These are phyloP conservation scores for Synergus umbraculus DNA, from an alignment of 2,888 invertebrate genomes.

Conservation along the genomic window DNA sequence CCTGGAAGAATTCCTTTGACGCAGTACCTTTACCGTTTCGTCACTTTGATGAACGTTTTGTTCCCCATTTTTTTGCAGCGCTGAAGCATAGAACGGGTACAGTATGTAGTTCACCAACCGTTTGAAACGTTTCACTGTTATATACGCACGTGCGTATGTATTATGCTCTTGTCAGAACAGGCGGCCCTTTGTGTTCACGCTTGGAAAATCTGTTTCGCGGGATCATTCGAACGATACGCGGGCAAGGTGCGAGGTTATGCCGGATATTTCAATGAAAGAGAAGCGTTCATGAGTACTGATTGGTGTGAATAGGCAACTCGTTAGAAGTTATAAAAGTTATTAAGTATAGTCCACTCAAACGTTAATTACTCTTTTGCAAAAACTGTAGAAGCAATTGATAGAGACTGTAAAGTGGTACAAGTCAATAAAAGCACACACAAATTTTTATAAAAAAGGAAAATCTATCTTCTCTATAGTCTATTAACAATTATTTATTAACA, in stretches of 20 bases:
- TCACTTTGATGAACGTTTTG: conserved; percentile 32
- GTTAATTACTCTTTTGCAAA: conserved; percentile 14
- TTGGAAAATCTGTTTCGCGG: conserved; percentile 43
- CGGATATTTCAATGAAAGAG: conserved; percentile 44
- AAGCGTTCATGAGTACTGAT: conserved; percentile 41
- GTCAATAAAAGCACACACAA: too few species aligned
- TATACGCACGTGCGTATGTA: conserved; percentile 37
- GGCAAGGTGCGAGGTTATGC: conserved; percentile 44
- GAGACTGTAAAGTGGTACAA: neutral
- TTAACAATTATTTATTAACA: too few species aligned
- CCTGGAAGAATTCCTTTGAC: conserved; percentile 37
- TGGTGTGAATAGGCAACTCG: conserved; percentile 46
- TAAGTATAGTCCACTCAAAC: conserved; percentile 17
- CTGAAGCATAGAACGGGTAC: conserved; percentile 1
- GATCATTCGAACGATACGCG: conserved; percentile 38
- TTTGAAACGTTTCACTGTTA: conserved; percentile 28
- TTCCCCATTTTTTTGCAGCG: neutral
- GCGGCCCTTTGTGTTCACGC: conserved; percentile 44
- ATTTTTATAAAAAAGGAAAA: too few species aligned
- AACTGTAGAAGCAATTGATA: conserved; percentile 1
- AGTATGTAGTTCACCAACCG: conserved; percentile 31
- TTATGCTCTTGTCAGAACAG: conserved; percentile 42
- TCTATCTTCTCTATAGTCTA: too few species aligned
- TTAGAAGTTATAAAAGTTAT: neutral
- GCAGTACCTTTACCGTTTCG: conserved; percentile 37